Conservation (phyloP, 2,797 vertebrate genomes). For the Lutra lutra region DNA sequence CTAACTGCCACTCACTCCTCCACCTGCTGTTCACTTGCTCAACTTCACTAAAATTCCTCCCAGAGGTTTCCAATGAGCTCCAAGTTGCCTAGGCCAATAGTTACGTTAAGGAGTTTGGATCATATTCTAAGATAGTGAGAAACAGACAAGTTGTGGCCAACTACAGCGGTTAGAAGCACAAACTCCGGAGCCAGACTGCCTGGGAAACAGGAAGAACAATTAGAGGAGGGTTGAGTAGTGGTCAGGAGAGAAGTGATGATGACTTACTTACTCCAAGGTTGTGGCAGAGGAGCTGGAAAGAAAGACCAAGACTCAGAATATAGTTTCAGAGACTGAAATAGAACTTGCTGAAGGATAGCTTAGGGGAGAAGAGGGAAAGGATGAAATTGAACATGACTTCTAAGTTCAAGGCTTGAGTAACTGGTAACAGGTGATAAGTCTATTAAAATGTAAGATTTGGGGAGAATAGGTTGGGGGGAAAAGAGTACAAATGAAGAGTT, state of each 20-base stretch:
- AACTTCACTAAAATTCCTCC: slow-evolving; percentile 2
- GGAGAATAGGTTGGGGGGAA: neutral
- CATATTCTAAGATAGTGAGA: neutral
- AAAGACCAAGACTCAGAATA: neutral
- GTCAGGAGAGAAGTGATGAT: neutral
- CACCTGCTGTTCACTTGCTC: neutral
- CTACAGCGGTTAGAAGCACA: neutral
- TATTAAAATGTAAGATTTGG: neutral
- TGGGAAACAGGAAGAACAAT: neutral
- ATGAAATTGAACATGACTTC: neutral
- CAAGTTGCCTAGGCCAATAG: neutral
- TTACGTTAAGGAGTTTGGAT: neutral
- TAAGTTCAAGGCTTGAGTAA: neutral
- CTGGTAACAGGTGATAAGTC: neutral
- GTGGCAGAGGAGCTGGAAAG: neutral
- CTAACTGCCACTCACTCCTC: neutral
- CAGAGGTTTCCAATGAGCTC: neutral
- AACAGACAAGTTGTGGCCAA: neutral
- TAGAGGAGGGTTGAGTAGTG: neutral
- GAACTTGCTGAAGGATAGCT: neutral
- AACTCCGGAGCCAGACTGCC: too few relatives aligned
- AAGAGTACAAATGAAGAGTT: neutral
- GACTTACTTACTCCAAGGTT: neutral
- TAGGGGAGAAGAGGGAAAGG: neutral
- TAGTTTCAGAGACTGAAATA: neutral